phyloP scores from a whole-genome alignment of 2,888 invertebrate species.

The Drosophila recens region DNA sequence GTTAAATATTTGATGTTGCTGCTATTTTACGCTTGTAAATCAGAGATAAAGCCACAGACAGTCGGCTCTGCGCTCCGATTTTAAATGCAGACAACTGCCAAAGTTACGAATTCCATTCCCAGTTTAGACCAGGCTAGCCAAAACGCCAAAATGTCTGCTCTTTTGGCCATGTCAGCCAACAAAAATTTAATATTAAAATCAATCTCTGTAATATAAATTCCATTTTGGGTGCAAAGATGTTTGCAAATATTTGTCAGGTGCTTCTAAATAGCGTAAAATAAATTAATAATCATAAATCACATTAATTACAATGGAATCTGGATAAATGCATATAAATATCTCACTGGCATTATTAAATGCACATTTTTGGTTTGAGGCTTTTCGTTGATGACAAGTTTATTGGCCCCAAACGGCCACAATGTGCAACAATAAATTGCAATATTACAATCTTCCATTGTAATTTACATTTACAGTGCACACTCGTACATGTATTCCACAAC shows the following conservation, averaged over 20 bases:
- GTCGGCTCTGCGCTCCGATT: conserved; percentile 30
- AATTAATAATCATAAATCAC: conserved; percentile 73
- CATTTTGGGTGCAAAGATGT: conserved; percentile 31
- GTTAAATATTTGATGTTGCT: conserved; percentile 74
- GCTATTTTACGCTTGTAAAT: conserved; percentile 79
- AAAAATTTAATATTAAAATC: conserved; percentile 69
- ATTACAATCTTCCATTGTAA: conserved; percentile 21
- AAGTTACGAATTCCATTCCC: conserved; percentile 30
- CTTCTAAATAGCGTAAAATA: conserved; percentile 45
- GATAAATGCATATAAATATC: conserved; percentile 41
- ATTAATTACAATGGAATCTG: conserved; percentile 56
- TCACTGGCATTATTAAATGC: conserved; percentile 23
- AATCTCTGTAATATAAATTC: conserved; percentile 62
- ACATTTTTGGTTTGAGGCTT: conserved; percentile 19
- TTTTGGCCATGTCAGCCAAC: conserved; percentile 14
- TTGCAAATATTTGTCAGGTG: conserved; percentile 57
- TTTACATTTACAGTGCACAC: conserved; percentile 23
- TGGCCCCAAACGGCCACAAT: conserved; percentile 38
- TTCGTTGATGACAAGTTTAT: conserved; percentile 39
- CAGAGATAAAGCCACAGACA: conserved; percentile 72
- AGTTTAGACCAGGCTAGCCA: not conserved
- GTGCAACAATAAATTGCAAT: conserved; percentile 43
- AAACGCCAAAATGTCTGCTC: conserved; percentile 2
- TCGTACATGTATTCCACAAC: conserved; percentile 1
- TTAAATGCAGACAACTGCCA: conserved; percentile 53